A percentile compares a stretch with the other conserved stretches of the same genome.
These are phyloP conservation scores for Siniperca chuatsi DNA, from an alignment of 2,113 vertebrate species.

Conservation along the genomic window DNA sequence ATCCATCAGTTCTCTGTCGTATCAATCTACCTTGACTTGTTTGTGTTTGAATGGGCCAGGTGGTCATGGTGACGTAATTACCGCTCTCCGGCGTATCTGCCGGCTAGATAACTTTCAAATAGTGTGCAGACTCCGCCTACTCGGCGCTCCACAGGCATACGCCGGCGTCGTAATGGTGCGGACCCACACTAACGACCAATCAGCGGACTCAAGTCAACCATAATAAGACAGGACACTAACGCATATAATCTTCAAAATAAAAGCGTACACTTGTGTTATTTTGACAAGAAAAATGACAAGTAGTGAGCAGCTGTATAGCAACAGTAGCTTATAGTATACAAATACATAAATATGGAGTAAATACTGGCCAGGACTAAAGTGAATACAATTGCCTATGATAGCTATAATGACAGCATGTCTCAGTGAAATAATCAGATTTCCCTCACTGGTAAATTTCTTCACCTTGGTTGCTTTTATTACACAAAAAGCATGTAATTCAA, in stretches of 20 bases:
- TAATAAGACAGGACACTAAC: neutral
- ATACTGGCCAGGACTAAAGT: neutral
- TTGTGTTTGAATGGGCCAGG: too few species aligned
- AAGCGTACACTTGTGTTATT: neutral
- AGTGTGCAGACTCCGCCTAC: too few species aligned
- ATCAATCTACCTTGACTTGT: too few species aligned
- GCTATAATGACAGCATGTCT: neutral
- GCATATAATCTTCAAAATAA: constrained; percentile 43
- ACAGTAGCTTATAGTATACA: neutral
- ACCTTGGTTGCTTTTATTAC: neutral
- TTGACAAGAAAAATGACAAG: neutral
- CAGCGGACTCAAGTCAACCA: neutral
- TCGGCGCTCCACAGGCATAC: too few species aligned
- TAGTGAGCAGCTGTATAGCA: neutral
- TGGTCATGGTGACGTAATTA: too few species aligned
- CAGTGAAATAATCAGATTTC: neutral
- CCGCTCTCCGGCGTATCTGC: too few species aligned
- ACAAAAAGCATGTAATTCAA: neutral
- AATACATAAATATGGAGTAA: neutral
- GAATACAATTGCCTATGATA: neutral
- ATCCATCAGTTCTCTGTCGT: too few species aligned
- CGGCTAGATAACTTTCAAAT: too few species aligned
- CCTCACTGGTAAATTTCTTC: neutral
- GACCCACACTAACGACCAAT: constrained; percentile 1
- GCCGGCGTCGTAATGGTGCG: too few species aligned